Base-by-base conservation (phyloP, 2,888 invertebrate genomes). In the Byasa hedistus region DNA sequence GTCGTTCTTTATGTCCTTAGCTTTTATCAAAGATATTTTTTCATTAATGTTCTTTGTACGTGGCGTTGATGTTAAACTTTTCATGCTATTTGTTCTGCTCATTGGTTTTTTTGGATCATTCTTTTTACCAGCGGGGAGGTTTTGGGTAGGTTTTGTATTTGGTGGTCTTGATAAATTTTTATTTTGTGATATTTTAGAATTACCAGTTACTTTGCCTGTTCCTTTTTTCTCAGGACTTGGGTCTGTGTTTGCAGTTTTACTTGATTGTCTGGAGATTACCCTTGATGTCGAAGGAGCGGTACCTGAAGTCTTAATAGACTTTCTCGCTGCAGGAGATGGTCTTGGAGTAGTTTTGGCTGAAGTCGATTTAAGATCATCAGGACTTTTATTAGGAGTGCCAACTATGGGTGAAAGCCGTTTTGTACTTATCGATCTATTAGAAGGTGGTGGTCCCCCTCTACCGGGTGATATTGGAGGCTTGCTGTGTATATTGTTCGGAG, bases 381-480 rank as follows among this genome's bases (percentile, higher is more conserved):
- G 91, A 75, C 87, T 92, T 80, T 92, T 92, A 67, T 83, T 92
- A 39, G 92, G 92, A 12, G 92, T 92, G 1, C 92, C 91, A 54
- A 91, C 91, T 36, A 92, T 92, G 5, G 92, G 92, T 15, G 92
- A 92, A 2, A 92, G 76, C 59, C 92, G 79, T 81, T 92, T 92
- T 17, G 91, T 75, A 66, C 89, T 92, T 3, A 92, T 86, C 22
- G 82, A 72, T 73, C 81, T 89, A 57, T 92, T 91, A 0, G 90
- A 85, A 54, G 92, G 92, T 0, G 92, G 92, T 21, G 92, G 92
- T 0, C 92, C 92, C 64, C 77, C 82, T 77, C 83, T 86, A 2
- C 88, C 89, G 0, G 92, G 92, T 51, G 91, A 91, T 62, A 89
- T 91, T 19, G 92, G 92, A 57, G 92, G 92, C 73, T 92, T 92